Base-by-base conservation (phyloP, 2,113 vertebrate genomes). In the Rhegmatorhina hoffmannsi region DNA sequence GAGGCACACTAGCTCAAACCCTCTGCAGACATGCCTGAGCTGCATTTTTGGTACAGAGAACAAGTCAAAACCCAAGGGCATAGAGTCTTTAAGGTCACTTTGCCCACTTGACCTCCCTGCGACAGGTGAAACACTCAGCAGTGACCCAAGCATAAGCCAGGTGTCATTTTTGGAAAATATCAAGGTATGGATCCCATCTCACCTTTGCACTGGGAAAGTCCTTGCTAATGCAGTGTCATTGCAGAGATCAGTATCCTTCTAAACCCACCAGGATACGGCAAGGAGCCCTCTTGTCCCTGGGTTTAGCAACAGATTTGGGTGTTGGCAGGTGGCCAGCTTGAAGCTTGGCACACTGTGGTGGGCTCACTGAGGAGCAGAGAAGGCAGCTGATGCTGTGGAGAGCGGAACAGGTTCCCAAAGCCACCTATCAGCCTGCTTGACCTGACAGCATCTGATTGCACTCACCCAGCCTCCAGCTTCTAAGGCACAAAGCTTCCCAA, bases 181-280 rank as follows among this genome's bases (percentile, higher is more conserved):
- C 43, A 34, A 6, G 5, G 18, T 23, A 5, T 24, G 9, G 16
- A 28, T 38, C 59, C 40, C 17, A 1, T 7, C 31, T 18, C 12
- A 47, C 25, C 46, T 69, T 67, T 16, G 4, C 2, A 0, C 38
- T 24, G 25, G 14, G 29, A 17, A 70, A 7, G 3, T 40, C 59
- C 28, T 55, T 64, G 36, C 38, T 58, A 50, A n/a, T 1, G 2
- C 40, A 64, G 1, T 46, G 52, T 14, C 38, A 64, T 15, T 44
- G 34, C 38, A 59, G 34, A 59, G 33, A 10, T 3, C 34, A 76
- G 34, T 60, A 78, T 44, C 60, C 36, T 88, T 49, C 47, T 55
- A 69, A 44, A 49, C 17, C 31, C 36, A 17, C 10, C 2, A 1
- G 19, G 0, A 0, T 4, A 18, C 49, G 36, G 28, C 3, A 1